Percentiles rank a stretch among this genome's conserved stretches.
Conservation (phyloP, 2,797 vertebrate genomes). For the Hydrocynus forskahlii region DNA sequence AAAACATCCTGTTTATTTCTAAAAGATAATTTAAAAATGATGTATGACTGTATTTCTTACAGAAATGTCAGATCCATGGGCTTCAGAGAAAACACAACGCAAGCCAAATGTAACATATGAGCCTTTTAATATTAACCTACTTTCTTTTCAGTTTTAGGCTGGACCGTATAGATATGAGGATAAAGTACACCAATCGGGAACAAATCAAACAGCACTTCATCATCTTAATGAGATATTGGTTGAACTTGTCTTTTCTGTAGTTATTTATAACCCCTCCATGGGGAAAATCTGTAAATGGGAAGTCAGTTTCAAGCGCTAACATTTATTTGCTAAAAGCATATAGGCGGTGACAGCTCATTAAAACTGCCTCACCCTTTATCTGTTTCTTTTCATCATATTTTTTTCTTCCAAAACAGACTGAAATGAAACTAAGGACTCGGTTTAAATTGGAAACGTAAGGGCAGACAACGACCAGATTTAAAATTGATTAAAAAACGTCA, state of each 20-base stretch:
- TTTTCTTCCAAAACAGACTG: not conserved
- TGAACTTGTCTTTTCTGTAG: not conserved
- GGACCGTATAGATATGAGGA: not conserved
- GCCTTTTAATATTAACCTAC: not conserved
- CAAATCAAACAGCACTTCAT: slow-evolving; percentile 1
- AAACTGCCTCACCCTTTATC: not conserved
- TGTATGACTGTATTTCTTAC: not conserved
- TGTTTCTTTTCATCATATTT: not conserved
- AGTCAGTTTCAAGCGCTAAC: not conserved
- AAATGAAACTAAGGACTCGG: not conserved
- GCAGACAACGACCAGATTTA: not conserved
- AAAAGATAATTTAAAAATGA: not conserved
- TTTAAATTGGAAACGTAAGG: not conserved
- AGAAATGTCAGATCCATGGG: no score
- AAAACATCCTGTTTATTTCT: not conserved
- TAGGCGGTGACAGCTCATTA: not conserved
- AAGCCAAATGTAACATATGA: not conserved
- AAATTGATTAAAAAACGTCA: not conserved
- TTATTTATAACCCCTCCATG: not conserved
- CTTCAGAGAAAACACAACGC: not conserved
- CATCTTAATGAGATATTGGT: slow-evolving; percentile 1
- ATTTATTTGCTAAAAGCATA: not conserved
- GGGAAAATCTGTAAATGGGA: not conserved
- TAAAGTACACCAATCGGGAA: not conserved
- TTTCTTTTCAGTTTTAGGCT: not conserved